Conservation (phyloP, 2,888 invertebrate species). For the Bibio marci region DNA sequence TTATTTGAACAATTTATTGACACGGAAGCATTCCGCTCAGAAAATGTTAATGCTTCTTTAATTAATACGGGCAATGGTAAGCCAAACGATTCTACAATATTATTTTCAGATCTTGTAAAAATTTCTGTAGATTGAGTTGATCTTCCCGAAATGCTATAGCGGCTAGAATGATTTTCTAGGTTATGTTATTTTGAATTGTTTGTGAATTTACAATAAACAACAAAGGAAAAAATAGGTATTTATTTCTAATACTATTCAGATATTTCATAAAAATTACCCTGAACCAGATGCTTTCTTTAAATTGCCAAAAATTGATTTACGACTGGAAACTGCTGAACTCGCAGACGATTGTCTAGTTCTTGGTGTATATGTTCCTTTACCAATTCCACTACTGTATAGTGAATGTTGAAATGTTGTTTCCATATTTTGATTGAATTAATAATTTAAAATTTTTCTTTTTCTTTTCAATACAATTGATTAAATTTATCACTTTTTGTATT, state of each 20-base stretch:
- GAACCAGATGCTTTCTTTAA: constrained; percentile 17
- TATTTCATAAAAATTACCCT: constrained; percentile 11
- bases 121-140: constrained; percentile 54
- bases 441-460: too few relatives aligned
- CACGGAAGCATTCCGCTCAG: constrained; percentile 37
- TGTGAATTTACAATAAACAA: not conserved
- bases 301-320: constrained; percentile 18
- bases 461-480: too few relatives aligned
- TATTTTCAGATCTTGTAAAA: constrained; percentile 54
- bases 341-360: constrained; percentile 16
- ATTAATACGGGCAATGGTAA: constrained; percentile 70
- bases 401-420: constrained; percentile 20
- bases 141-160: constrained; percentile 39
- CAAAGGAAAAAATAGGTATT: not conserved
- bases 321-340: constrained; percentile 14
- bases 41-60: constrained; percentile 72
- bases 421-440: too few relatives aligned
- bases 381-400: constrained; percentile 10
- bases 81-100: constrained; percentile 65
- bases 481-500: too few relatives aligned
- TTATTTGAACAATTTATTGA: constrained; percentile 34
- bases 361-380: constrained; percentile 5
- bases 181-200: not conserved
- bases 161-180: constrained; percentile 21
- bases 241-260: not conserved